Evolutionary conservation across 1,140 invertebrate species (phyloP).

Genomic region (Drosophila suzukii): DNA sequence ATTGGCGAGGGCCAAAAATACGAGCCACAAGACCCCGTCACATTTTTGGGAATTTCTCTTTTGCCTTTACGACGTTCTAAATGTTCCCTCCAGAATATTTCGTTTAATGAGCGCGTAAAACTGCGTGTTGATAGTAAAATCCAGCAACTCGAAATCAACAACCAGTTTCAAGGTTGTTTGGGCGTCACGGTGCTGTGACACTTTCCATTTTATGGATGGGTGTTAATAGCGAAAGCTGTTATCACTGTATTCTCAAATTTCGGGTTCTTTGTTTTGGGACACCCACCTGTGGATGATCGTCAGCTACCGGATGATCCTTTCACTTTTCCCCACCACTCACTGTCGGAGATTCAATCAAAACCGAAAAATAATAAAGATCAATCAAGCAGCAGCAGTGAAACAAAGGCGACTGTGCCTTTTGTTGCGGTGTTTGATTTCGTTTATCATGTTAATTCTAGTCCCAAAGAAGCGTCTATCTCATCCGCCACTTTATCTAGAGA

Average conservation of each 20-base stretch:
- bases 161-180: slow-evolving; percentile 68
- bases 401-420: slow-evolving; percentile 27
- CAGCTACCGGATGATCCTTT: slow-evolving; percentile 62
- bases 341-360: slow-evolving; percentile 37
- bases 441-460: slow-evolving; percentile 55
- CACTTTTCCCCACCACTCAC: slow-evolving; percentile 62
- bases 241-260: slow-evolving; percentile 8
- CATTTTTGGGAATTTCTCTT: slow-evolving; percentile 57
- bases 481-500: slow-evolving; percentile 12
- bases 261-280: slow-evolving; percentile 23
- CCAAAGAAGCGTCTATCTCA: slow-evolving; percentile 16
- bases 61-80: slow-evolving; percentile 53
- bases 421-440: slow-evolving; percentile 25
- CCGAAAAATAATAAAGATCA: slow-evolving; percentile 56
- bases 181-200: slow-evolving; percentile 56
- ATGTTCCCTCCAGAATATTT: slow-evolving; percentile 24
- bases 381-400: slow-evolving; percentile 55
- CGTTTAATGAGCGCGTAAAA: slow-evolving; percentile 45
- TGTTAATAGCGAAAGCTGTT: slow-evolving; percentile 57
- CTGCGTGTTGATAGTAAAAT: slow-evolving; percentile 5
- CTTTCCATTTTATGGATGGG: slow-evolving; percentile 59
- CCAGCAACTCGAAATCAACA: slow-evolving; percentile 4
- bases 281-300: slow-evolving; percentile 29
- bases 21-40: slow-evolving; percentile 4
- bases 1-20: slow-evolving; percentile 37